Conservation (phyloP, 2,888 invertebrate genomes). For the Xestia rhomboidea region DNA sequence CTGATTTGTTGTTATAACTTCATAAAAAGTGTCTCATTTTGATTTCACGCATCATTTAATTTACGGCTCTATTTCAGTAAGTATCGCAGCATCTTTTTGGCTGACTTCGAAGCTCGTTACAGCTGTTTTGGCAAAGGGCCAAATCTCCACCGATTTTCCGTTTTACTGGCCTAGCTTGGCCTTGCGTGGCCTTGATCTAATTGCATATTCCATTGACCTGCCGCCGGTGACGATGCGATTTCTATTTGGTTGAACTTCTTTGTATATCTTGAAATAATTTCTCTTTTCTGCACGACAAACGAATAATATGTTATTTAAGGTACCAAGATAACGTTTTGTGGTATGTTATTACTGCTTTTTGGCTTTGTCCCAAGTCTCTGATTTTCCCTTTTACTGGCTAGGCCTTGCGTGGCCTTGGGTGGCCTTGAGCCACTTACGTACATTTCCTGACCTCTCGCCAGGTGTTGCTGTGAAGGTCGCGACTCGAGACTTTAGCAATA, state of each 20-base stretch:
- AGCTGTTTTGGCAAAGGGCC: conserved; percentile 59
- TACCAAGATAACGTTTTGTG: conserved; percentile 45
- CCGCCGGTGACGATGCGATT: conserved; percentile 42
- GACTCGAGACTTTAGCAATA: conserved; percentile 36
- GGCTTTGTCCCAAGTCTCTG: conserved; percentile 58
- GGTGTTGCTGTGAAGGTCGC: conserved; percentile 52
- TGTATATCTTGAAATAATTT: conserved; percentile 31
- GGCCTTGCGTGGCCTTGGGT: conserved; percentile 54
- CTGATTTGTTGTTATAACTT: conserved; percentile 21
- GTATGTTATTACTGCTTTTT: conserved; percentile 52
- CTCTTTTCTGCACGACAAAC: conserved; percentile 35
- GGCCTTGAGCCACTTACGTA: conserved; percentile 62
- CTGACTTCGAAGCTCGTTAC: conserved; percentile 60
- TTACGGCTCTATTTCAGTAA: conserved; percentile 38
- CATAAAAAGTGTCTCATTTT: conserved; percentile 42
- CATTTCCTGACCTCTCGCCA: conserved; percentile 51
- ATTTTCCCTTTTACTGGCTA: conserved; percentile 61
- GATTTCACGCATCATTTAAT: conserved; percentile 59
- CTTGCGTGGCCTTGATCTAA: conserved; percentile 66
- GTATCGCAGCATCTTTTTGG: conserved; percentile 51
- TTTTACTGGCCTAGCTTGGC: conserved; percentile 57
- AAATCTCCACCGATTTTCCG: conserved; percentile 58
- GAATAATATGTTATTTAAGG: conserved; percentile 46
- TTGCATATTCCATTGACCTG: conserved; percentile 60
- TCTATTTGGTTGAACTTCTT: conserved; percentile 23